Evolutionary conservation across 2,888 invertebrate genomes (phyloP), one percentile per base, ranked within the genome.

Genomic region (Elgonia sp.): DNA sequence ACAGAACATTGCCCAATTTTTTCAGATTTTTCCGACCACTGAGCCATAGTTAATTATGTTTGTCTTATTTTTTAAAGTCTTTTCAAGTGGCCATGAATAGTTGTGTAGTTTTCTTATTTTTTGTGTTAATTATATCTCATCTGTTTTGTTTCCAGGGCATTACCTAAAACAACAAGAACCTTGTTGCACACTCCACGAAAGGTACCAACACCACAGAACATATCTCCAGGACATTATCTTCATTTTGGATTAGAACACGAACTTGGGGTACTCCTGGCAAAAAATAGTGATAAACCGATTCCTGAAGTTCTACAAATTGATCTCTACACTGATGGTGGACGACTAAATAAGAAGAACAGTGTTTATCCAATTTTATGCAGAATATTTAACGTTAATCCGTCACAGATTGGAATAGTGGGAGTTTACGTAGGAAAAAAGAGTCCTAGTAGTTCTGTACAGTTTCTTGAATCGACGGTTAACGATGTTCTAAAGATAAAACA

Each of bases 351-450:
- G 14, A 87, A 67, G 39, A 80, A 76, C 53, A 53, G 73, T n/a
- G 80, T 88, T 18, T 89, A 81, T 82, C 87, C 87, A 0, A 79
- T 89, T 21, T 84, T 86, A 55, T 84, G 76, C 57, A 65, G 81
- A 69, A 79, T 87, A n/a, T 63, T 63, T 5, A 86, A 86, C 63
- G 50, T 87, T 21, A 16, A 81, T 20, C 75, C 89, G 20, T 72
- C 72, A 39, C 20, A 57, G 40, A 55, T 70, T 5, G 53, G 73
- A 73, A 60, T 89, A 4, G 75, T 89, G 29, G 84, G 89, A 16
- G 72, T 89, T 9, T 90, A 90, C 21, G 77, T 29, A 65, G 89
- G 89, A n/a, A 67, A 20, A 16, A 83, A 86, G 39, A 79, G 81
- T 67, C 89, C 89, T 46, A 18, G 21, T 1, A 60, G 42, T 67